Evolutionary conservation across 1,140 invertebrate species (phyloP), one percentile per base, ranked within the genome.

Genomic region (Fopius arisanus): DNA sequence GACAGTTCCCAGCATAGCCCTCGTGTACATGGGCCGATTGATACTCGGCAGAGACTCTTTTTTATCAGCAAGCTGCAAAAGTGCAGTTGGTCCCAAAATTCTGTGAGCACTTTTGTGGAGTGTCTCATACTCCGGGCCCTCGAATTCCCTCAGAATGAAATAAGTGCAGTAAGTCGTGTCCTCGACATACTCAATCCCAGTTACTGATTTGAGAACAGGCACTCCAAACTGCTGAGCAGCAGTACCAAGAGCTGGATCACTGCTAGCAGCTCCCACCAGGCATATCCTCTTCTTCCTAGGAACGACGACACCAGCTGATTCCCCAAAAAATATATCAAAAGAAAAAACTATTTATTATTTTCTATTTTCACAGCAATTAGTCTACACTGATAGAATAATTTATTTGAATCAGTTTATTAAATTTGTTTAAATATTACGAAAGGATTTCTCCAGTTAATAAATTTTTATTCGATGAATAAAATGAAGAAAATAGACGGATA

Each of bases 1-100:
- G 82, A 96, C 91, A 21, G 94, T 91, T 65, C 94, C 94, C 77
- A 91, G 90, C 95, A 97, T 97, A 31, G 95, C 91, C 78, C 93
- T 91, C 85, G 94, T 95, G 87, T 94, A 97, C 79, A 97, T 90
- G 70, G 96, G 96, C 67, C 96, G 90, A 74, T 90, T 89, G 80
- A 93, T 94, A 79, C 91, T 91, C 83, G 91, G 89, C 83, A 92
- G 89, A 80, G 91, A 88, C 80, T 93, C 90, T 73, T 92, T 91
- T 87, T 92, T 91, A 82, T 90, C 87, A 79, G 94, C 91, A 82
- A 94, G 85, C 85, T 95, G 92, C 83, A 94, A 86, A 78, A 96
- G 88, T 81, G 95, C 93, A 80, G 93, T 91, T 78, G 92, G 93
- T 76, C 94, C 92, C 87, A 95, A 85, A 84, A 94, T 91, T 85